Evolutionary conservation across 2,888 invertebrate species (phyloP).

Genomic region (Lochmaea capreae): DNA sequence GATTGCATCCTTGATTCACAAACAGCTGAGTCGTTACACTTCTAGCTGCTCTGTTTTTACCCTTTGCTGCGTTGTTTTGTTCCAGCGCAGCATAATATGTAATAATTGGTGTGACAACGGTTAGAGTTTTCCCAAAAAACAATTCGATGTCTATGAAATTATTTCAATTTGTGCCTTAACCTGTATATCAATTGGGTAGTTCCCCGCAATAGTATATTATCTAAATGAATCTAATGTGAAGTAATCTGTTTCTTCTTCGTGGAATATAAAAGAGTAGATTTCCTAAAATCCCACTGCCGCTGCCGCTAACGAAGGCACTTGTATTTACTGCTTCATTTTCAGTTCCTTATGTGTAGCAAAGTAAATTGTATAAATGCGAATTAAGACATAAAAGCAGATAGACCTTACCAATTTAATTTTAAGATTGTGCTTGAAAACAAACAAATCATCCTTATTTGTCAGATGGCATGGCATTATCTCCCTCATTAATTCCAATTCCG

Average conservation of each 20-base stretch:
- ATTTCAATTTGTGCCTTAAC: no score
- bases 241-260: neutral
- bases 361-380: conserved; percentile 10
- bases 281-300: neutral
- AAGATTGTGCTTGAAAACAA: conserved; percentile 14
- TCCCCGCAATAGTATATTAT: no score
- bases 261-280: neutral
- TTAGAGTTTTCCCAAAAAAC: no score
- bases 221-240: neutral
- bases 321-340: conserved; percentile 5
- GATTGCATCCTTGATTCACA: no score
- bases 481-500: conserved; percentile 31
- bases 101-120: no score
- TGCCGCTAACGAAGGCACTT: neutral
- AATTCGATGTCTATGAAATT: no score
- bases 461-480: conserved; percentile 20
- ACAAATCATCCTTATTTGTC: conserved; percentile 30
- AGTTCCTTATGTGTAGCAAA: conserved; percentile 14
- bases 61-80: no score
- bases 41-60: no score
- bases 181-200: no score
- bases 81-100: no score
- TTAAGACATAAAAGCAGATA: conserved; percentile 20
- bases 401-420: conserved; percentile 15
- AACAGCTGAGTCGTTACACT: no score